Evolutionary conservation across 2,888 invertebrate species (phyloP), one percentile per base, ranked within the genome.

Genomic region (Stenchaetothrips biformis): DNA sequence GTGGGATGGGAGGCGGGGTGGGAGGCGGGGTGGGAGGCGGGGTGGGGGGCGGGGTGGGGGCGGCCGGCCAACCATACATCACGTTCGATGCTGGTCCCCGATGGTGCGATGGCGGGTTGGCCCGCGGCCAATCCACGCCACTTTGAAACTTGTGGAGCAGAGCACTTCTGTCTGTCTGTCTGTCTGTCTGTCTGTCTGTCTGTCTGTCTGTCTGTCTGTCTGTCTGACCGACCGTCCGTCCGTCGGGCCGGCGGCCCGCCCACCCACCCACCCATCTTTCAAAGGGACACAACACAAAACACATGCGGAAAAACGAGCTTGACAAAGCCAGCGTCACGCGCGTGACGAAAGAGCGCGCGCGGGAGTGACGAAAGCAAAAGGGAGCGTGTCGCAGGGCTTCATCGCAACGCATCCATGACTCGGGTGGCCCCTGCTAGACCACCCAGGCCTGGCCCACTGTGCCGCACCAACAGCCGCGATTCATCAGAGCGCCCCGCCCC

Each of bases 221-320:
- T 80, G 18, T 62, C 11, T 37, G 77, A 25, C 25, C 74, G 11
- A 21, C 48, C 37, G 27, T 77, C 77, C 37, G 18, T 78, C 78
- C 37, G 27, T 78, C 49, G 82, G 82, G 82, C 82, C 82, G 27
- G 81, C 81, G 83, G 47, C 77, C 27, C 77, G 8, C 13, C 6
- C 77, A 62, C 62, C 47, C 6, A 2, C 18, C n/a, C n/a, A 27
- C 16, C 47, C 16, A 27, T 77, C 77, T 77, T 27, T 16, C 77
- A 18, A 77, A 37, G 16, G 27, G 21, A 67, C 67, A 4, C 37
- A 4, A 4, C 37, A 4, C 37, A 4, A 37, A 1, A 37, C 37
- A 37, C 2, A 4, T 4, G 37, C 37, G 37, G 37, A 37, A 37
- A 37, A 37, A 37, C 37, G 37, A 4, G 37, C 37, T 4, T 37